Evolutionary conservation across 1,140 invertebrate species (phyloP).

Genomic region (Drosophila rhopaloa): DNA sequence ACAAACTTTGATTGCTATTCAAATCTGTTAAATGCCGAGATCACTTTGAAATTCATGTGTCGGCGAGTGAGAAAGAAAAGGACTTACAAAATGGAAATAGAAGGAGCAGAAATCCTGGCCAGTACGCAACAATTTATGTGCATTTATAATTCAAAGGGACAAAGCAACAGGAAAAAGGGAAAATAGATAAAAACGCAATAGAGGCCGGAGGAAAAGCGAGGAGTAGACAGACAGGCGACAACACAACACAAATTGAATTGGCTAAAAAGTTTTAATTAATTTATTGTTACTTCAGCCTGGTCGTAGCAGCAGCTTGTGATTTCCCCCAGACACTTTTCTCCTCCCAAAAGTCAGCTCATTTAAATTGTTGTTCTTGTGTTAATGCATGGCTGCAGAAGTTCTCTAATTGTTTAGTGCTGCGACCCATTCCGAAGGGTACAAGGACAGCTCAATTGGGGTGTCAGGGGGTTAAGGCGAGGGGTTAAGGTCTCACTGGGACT

Average conservation of each 20-base stretch:
- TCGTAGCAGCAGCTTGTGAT: conserved; percentile 43
- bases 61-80: conserved; percentile 36
- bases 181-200: conserved; percentile 14
- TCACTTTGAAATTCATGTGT: conserved; percentile 77
- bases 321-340: not conserved
- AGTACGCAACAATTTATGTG: conserved; percentile 76
- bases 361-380: conserved; percentile 78
- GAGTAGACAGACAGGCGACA: conserved; percentile 48
- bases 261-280: conserved; percentile 83
- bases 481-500: conserved; percentile 8
- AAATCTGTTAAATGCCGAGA: conserved; percentile 65
- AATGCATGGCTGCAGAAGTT: conserved; percentile 77
- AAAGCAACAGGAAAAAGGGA: conserved; percentile 18
- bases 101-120: conserved; percentile 34
- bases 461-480: conserved; percentile 9
- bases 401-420: conserved; percentile 71
- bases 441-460: conserved; percentile 50
- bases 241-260: conserved; percentile 81
- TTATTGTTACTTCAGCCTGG: conserved; percentile 78
- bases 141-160: conserved; percentile 80
- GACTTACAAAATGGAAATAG: not conserved
- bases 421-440: conserved; percentile 6
- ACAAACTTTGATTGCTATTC: conserved; percentile 74
- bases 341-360: conserved; percentile 62
- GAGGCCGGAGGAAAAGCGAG: not conserved